Conservation (phyloP, 2,888 invertebrate genomes). For the Cerceris ruficornis region DNA sequence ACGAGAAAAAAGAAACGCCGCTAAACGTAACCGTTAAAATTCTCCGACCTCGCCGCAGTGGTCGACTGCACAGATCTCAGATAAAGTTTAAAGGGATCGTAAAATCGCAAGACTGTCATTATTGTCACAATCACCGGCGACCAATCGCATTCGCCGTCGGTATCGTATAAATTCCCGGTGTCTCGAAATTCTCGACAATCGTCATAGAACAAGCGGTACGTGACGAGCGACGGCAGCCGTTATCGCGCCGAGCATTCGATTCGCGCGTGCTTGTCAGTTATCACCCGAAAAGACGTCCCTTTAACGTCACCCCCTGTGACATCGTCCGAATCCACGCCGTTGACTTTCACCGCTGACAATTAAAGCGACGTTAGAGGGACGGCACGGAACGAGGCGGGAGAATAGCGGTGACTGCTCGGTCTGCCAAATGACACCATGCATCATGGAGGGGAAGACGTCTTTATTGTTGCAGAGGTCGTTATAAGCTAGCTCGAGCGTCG, state of each 20-base stretch:
- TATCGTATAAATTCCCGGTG: neutral
- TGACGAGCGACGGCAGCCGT: neutral
- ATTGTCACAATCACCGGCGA: neutral
- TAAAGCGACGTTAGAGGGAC: constrained; percentile 35
- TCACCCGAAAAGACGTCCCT: constrained; percentile 26
- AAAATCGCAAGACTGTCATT: too few species aligned
- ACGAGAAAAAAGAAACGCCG: too few species aligned
- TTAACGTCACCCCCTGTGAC: constrained; percentile 17
- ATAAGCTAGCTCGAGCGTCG: constrained; percentile 42
- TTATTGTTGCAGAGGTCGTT: constrained; percentile 59
- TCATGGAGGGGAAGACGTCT: constrained; percentile 56
- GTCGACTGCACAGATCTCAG: too few species aligned
- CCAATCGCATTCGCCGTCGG: neutral
- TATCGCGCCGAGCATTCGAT: neutral
- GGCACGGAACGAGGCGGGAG: constrained; percentile 29
- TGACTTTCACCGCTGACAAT: constrained; percentile 44
- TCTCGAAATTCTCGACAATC: neutral
- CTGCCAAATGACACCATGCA: constrained; percentile 59
- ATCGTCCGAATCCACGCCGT: constrained; percentile 46
- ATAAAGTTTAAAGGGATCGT: too few species aligned
- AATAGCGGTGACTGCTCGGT: constrained; percentile 31
- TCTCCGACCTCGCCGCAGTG: too few species aligned
- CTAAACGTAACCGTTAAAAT: too few species aligned
- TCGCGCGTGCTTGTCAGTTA: neutral
- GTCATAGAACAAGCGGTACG: neutral